phyloP scores from a whole-genome alignment of 1,140 invertebrate genomes.

The Belonocnema kinseyi region DNA sequence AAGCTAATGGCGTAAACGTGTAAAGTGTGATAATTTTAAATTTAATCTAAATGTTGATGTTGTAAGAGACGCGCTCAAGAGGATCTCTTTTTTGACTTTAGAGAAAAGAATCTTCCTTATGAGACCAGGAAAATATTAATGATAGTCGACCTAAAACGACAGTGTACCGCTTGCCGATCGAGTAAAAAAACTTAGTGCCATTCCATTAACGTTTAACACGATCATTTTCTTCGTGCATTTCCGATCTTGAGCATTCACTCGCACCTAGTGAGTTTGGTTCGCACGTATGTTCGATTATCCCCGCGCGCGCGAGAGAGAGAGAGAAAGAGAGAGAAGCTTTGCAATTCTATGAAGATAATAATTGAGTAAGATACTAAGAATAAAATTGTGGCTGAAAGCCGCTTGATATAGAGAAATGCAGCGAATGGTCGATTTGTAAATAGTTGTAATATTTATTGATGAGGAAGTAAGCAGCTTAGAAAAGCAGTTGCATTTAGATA shows the following conservation, averaged over 20 bases:
- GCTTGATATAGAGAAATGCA: slow-evolving; percentile 34
- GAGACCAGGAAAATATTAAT: slow-evolving; percentile 31
- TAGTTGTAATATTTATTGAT: slow-evolving; percentile 76
- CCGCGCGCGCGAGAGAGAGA: too few species aligned
- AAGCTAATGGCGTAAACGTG: slow-evolving; percentile 66
- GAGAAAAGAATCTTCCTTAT: slow-evolving; percentile 50
- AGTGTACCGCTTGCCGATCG: slow-evolving; percentile 23
- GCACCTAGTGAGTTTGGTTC: slow-evolving; percentile 17
- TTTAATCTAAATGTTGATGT: slow-evolving; percentile 53
- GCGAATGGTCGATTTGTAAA: slow-evolving; percentile 63
- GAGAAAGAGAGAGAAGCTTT: not conserved
- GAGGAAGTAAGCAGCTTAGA: slow-evolving; percentile 59
- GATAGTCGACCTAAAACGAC: slow-evolving; percentile 35
- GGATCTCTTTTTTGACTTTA: slow-evolving; percentile 57
- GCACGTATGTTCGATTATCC: slow-evolving; percentile 27
- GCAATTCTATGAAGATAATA: slow-evolving; percentile 3
- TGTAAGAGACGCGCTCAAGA: slow-evolving; percentile 57
- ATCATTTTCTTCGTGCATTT: slow-evolving; percentile 33
- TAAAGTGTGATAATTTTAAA: slow-evolving; percentile 70
- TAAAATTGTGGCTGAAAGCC: not conserved
- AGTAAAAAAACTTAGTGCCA: slow-evolving; percentile 46
- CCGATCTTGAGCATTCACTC: slow-evolving; percentile 21
- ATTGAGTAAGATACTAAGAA: not conserved
- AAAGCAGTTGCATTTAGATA: slow-evolving; percentile 56
- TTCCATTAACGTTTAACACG: slow-evolving; percentile 51